A percentile compares a stretch with the other conserved stretches of the same genome.
Evolutionary conservation across 2,888 invertebrate species (phyloP).

Genomic region (Nemotelus pantherinus): DNA sequence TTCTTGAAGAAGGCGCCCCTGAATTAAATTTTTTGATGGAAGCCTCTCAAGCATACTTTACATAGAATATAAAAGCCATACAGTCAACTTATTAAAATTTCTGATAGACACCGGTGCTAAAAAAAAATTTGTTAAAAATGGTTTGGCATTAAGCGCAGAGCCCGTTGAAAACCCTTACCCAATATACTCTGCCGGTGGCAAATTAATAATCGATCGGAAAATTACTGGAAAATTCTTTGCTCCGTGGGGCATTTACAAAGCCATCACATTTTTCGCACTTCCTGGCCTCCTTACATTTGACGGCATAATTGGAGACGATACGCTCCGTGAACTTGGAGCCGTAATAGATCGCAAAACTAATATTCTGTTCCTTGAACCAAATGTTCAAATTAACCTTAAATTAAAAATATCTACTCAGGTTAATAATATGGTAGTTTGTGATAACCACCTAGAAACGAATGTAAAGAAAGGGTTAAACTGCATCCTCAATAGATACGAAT

Average conservation of each 20-base stretch:
- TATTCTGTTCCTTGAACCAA: no score
- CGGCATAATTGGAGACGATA: conserved; percentile 39
- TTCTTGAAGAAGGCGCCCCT: background rate
- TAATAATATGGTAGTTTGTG: no score
- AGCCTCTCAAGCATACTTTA: conserved; percentile 46
- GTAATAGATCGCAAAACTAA: conserved; percentile 47
- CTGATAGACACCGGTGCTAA: conserved; percentile 40
- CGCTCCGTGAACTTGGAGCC: background rate
- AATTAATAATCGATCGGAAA: conserved; percentile 7
- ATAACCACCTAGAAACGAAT: background rate
- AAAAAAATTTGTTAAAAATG: conserved; percentile 39
- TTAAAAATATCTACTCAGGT: no score
- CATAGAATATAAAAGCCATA: conserved; percentile 42
- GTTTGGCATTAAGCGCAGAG: background rate
- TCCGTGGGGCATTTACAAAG: background rate
- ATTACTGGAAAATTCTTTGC: conserved; percentile 15
- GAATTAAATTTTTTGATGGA: conserved; percentile 47
- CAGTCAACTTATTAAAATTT: conserved; percentile 27
- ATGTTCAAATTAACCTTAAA: background rate
- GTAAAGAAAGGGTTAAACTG: background rate
- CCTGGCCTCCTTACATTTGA: background rate
- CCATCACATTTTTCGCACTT: background rate
- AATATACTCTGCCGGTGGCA: conserved; percentile 23
- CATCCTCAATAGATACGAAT: background rate
- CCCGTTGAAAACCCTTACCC: background rate